Evolutionary conservation across 2,888 invertebrate genomes (phyloP).

Genomic region (Phlogophora meticulosa): DNA sequence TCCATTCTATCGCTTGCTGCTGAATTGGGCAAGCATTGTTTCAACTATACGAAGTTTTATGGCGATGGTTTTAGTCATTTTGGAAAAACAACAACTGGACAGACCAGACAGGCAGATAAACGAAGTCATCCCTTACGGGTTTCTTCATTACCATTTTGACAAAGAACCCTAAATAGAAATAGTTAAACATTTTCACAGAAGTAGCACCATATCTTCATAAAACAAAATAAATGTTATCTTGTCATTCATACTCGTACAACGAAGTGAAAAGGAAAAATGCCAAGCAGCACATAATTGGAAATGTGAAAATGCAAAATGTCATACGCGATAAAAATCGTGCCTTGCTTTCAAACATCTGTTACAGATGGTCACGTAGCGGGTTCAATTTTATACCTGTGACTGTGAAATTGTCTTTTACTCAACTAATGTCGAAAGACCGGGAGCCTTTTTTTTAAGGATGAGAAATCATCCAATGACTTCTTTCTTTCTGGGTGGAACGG

Average conservation of each 20-base stretch:
- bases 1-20: no score
- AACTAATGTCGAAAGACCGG: conserved; percentile 34
- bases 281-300: conserved; percentile 61
- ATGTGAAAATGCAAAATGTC: conserved; percentile 64
- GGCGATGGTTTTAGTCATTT: no score
- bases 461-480: no score
- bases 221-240: conserved; percentile 6
- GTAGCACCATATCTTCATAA: background rate
- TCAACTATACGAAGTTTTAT: no score
- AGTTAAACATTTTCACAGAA: background rate
- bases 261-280: conserved; percentile 49
- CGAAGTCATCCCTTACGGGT: no score
- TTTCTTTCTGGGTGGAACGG: no score
- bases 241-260: conserved; percentile 31
- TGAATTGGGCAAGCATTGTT: no score
- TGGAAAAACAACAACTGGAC: no score
- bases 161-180: no score
- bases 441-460: conserved; percentile 36
- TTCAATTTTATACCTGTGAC: conserved; percentile 61
- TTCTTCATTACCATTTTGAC: no score
- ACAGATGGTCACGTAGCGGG: conserved; percentile 55
- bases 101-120: no score
- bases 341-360: conserved; percentile 49
- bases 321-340: conserved; percentile 64
- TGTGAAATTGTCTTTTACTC: conserved; percentile 49